phyloP scores from a whole-genome alignment of 1,140 invertebrate genomes.

The Rhagoletis zephyria region DNA sequence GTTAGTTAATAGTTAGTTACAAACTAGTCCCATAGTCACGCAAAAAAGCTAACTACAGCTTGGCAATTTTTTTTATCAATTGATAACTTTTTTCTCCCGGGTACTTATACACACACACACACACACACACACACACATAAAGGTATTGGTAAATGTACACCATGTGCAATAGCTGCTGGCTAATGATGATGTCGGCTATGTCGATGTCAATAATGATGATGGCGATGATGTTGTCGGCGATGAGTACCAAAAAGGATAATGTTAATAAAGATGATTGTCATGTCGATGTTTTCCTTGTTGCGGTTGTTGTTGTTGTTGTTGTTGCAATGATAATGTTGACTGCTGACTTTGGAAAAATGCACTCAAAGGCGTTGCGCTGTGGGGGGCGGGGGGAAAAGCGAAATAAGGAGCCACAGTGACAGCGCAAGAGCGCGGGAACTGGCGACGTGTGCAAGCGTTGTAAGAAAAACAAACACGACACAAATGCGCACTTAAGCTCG shows the following conservation, averaged over 20 bases:
- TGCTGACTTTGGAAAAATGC: constrained; percentile 24
- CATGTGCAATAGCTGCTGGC: not conserved
- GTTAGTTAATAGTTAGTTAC: too few species aligned
- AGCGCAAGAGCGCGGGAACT: not conserved
- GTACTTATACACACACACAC: too few species aligned
- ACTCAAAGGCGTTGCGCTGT: not conserved
- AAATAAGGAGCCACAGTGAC: not conserved
- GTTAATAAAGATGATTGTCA: constrained; percentile 44
- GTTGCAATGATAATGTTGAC: not conserved
- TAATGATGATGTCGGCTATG: not conserved
- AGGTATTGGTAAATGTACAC: not conserved
- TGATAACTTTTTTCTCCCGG: too few species aligned
- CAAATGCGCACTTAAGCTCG: constrained; percentile 35
- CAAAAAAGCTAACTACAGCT: too few species aligned
- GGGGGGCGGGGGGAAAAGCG: not conserved
- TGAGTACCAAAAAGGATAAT: not conserved
- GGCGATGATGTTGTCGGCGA: not conserved
- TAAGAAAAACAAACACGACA: constrained; percentile 10
- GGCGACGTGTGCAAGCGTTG: not conserved
- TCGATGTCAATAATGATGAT: not conserved
- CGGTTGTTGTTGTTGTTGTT: not conserved
- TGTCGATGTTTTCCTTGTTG: not conserved
- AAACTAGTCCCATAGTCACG: too few species aligned
- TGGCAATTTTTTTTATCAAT: too few species aligned
- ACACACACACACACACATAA: too few species aligned